Conservation (phyloP, 64 coral and sea anemone genomes). For the Porites lutea region DNA sequence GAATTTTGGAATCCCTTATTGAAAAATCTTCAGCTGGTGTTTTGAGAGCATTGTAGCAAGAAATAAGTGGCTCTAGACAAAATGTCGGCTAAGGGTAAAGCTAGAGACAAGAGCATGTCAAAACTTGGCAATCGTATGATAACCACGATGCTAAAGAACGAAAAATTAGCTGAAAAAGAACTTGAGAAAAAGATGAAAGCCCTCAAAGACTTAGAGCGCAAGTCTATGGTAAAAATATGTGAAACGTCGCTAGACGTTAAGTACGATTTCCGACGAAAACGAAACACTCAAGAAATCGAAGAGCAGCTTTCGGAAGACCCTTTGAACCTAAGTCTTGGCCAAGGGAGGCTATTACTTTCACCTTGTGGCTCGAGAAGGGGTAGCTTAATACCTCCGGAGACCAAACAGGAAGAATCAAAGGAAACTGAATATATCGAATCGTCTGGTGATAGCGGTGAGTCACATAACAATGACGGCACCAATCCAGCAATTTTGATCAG, state of each 20-base stretch:
- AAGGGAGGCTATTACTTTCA: neutral
- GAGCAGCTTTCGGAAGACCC: neutral
- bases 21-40: neutral
- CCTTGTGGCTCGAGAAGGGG: neutral
- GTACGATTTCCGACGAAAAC: slow-evolving; percentile 40
- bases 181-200: slow-evolving; percentile 74
- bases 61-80: neutral
- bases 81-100: slow-evolving; percentile 25
- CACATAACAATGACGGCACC: neutral
- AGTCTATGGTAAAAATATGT: slow-evolving; percentile 64
- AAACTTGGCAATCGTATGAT: slow-evolving; percentile 58
- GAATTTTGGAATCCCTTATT: neutral
- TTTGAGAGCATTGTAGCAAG: too few relatives aligned
- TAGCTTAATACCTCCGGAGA: neutral
- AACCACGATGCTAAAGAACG: slow-evolving; percentile 46
- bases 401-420: neutral
- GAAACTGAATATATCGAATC: neutral
- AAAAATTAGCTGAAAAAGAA: slow-evolving; percentile 62
- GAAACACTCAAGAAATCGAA: slow-evolving; percentile 43
- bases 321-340: neutral
- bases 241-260: slow-evolving; percentile 50
- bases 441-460: neutral
- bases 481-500: slow-evolving; percentile 16
- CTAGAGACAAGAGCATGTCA: slow-evolving; percentile 35
- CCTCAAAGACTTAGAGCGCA: slow-evolving; percentile 42